Percentiles rank a stretch among this genome's conserved stretches.
Conservation (phyloP, 2,113 vertebrate species). For the Onychorhynchus coronatus region DNA sequence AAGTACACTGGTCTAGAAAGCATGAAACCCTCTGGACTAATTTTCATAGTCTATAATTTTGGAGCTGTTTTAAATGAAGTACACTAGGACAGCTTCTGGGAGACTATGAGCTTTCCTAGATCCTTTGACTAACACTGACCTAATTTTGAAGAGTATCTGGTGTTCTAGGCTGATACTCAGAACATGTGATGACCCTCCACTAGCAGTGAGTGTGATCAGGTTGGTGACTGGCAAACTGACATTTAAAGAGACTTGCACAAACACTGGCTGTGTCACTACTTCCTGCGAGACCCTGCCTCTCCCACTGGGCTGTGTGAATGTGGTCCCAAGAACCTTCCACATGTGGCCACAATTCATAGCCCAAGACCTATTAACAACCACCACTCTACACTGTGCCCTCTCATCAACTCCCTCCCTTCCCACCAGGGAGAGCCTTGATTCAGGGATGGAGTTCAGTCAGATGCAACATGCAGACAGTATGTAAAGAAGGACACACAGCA, state of each 20-base stretch:
- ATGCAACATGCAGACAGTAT: not conserved
- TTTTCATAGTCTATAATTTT: not conserved
- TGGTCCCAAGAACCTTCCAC: not conserved
- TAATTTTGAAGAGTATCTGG: not conserved
- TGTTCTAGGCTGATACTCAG: not conserved
- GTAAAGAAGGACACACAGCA: not conserved
- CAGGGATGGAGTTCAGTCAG: not conserved
- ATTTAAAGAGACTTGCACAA: not conserved
- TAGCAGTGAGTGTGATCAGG: not conserved
- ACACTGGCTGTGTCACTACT: accelerated
- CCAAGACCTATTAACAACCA: not conserved
- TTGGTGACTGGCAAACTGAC: not conserved
- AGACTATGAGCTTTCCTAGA: not conserved
- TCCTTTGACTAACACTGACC: not conserved
- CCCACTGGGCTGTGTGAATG: accelerated
- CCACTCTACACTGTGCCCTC: not conserved
- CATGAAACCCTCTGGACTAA: not conserved
- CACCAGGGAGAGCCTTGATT: not conserved
- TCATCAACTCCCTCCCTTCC: not conserved
- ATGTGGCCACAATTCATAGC: not conserved
- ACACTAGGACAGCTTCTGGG: not conserved
- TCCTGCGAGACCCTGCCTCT: not conserved
- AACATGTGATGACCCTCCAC: not conserved
- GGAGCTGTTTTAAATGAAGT: not conserved
- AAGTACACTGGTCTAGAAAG: not conserved